A percentile compares a stretch with the other conserved stretches of the same genome.
These are phyloP conservation scores for Hirtodrosophila trivittata DNA, from an alignment of 2,888 invertebrate genomes.

Conservation along the genomic window DNA sequence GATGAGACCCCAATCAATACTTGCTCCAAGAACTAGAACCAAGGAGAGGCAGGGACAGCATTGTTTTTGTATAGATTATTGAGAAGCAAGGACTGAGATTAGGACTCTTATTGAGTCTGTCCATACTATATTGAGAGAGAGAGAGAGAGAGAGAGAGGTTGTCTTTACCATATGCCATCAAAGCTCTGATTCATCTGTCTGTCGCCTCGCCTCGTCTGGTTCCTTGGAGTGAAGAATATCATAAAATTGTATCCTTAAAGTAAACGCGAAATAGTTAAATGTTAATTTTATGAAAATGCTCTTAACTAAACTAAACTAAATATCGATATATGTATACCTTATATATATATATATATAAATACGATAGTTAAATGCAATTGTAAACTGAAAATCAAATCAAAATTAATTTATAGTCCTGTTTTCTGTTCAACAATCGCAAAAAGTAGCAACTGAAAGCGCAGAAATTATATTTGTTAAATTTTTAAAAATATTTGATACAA, in stretches of 20 bases:
- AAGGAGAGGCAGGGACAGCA: slow-evolving; percentile 14
- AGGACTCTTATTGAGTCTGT: slow-evolving; percentile 6
- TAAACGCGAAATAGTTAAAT: slow-evolving; percentile 66
- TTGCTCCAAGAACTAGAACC: slow-evolving; percentile 34
- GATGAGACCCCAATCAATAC: slow-evolving; percentile 1
- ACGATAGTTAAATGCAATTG: slow-evolving; percentile 74
- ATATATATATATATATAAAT: slow-evolving; percentile 56
- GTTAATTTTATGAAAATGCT: slow-evolving; percentile 57
- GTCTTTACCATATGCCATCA: too few relatives aligned
- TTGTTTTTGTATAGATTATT: slow-evolving; percentile 11
- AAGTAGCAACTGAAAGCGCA: slow-evolving; percentile 26
- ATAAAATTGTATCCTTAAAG: slow-evolving; percentile 41
- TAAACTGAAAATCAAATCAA: slow-evolving; percentile 65
- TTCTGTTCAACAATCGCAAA: slow-evolving; percentile 24
- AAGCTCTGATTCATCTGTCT: too few relatives aligned
- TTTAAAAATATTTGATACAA: not conserved
- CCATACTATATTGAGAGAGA: too few relatives aligned
- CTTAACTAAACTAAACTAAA: slow-evolving; percentile 31
- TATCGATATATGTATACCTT: slow-evolving; percentile 6
- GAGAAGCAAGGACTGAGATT: slow-evolving; percentile 34
- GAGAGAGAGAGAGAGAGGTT: too few relatives aligned
- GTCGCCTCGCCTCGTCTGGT: too few relatives aligned
- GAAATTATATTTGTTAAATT: slow-evolving; percentile 1
- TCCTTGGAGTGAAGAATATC: slow-evolving; percentile 2
- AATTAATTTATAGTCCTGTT: slow-evolving; percentile 58